These are phyloP conservation scores for Semaprochilodus insignis DNA, from an alignment of 2,797 vertebrate species.

Conservation along the genomic window DNA sequence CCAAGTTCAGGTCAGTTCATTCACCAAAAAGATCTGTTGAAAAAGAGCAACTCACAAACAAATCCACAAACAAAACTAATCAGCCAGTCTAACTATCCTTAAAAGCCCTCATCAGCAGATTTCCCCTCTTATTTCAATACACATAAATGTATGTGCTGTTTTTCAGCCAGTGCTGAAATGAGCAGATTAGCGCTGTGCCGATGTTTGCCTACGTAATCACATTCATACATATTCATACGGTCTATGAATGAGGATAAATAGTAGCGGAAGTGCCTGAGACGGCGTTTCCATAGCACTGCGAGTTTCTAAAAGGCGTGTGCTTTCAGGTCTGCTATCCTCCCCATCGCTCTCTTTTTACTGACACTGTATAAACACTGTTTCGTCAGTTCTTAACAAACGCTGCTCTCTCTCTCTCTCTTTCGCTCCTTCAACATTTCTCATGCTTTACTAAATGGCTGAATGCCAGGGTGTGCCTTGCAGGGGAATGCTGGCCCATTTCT, in stretches of 20 bases:
- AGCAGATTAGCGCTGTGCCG: constrained; percentile 23
- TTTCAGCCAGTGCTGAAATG: constrained; percentile 27
- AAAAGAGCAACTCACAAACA: background rate
- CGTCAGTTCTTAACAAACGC: constrained; percentile 48
- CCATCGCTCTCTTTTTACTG: constrained; percentile 25
- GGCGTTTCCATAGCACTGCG: constrained; percentile 42
- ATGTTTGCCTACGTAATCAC: constrained; percentile 51
- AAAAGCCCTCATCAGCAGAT: constrained; percentile 20
- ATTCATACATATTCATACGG: constrained; percentile 47
- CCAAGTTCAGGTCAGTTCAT: background rate
- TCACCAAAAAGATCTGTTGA: background rate
- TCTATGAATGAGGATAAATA: constrained; percentile 42
- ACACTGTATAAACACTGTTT: constrained; percentile 40
- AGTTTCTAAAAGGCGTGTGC: constrained; percentile 44
- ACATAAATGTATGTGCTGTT: constrained; percentile 18
- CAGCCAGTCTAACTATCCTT: constrained; percentile 14
- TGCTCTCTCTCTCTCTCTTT: constrained; percentile 4
- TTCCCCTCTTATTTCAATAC: background rate
- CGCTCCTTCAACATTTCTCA: constrained; percentile 42
- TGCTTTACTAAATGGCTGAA: constrained; percentile 45
- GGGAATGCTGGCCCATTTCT: constrained; percentile 54
- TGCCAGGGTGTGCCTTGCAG: constrained; percentile 56
- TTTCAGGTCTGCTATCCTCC: constrained; percentile 34
- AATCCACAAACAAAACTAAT: constrained; percentile 8
- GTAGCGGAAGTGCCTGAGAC: constrained; percentile 33